phyloP scores from a whole-genome alignment of 1,140 invertebrate species.

The Drusus annulatus region DNA sequence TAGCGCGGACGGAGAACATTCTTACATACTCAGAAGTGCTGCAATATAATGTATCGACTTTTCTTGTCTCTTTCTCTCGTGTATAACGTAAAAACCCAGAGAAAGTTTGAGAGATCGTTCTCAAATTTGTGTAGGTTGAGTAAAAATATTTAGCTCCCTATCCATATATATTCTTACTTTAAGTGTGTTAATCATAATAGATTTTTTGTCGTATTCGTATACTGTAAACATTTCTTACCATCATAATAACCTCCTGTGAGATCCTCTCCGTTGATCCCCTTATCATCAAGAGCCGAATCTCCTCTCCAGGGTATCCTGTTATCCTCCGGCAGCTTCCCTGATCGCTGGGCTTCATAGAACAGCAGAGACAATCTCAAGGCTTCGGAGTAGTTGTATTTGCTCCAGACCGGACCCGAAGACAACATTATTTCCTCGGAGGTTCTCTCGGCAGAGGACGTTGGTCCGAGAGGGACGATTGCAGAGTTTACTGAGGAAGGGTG shows the following conservation, averaged over 20 bases:
- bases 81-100: too few relatives aligned
- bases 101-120: too few relatives aligned
- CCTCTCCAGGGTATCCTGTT: conserved; percentile 75
- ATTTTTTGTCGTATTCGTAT: too few relatives aligned
- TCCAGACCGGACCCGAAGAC: neutral
- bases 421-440: neutral
- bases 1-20: too few relatives aligned
- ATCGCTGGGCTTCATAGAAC: conserved; percentile 79
- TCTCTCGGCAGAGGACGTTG: neutral
- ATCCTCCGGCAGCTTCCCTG: conserved; percentile 73
- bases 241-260: conserved; percentile 80
- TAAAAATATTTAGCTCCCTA: too few relatives aligned
- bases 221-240: conserved; percentile 68
- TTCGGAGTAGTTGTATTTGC: conserved; percentile 66
- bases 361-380: conserved; percentile 72
- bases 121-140: too few relatives aligned
- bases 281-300: conserved; percentile 75
- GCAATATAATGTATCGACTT: too few relatives aligned
- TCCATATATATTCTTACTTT: too few relatives aligned
- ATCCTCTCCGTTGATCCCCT: conserved; percentile 72
- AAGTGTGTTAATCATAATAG: too few relatives aligned
- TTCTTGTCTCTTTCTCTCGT: too few relatives aligned
- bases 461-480: neutral
- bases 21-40: too few relatives aligned
- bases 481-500: conserved; percentile 13